These are phyloP conservation scores for Mandrillus leucophaeus DNA, from an alignment of 2,113 vertebrate genomes.

Conservation along the genomic window DNA sequence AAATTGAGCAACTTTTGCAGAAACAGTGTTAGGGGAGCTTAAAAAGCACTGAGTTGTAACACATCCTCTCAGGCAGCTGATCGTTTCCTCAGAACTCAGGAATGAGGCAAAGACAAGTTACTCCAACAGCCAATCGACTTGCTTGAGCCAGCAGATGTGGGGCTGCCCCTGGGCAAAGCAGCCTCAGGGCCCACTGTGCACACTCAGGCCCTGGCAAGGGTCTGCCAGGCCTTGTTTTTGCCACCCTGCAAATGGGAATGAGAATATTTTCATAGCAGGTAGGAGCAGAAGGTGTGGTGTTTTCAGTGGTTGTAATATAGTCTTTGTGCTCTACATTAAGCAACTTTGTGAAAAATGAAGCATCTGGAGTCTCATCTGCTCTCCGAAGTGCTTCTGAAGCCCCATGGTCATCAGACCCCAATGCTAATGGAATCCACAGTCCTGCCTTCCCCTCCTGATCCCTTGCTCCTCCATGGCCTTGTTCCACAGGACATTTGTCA, in stretches of 20 bases:
- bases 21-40: not conserved
- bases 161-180: not conserved
- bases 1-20: conserved; percentile 26
- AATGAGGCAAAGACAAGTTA: not conserved
- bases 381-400: not conserved
- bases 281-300: not conserved
- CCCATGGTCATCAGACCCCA: not conserved
- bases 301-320: not conserved
- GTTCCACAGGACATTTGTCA: not conserved
- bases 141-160: not conserved
- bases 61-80: conserved; percentile 5
- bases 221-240: not conserved
- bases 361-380: not conserved
- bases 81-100: not conserved
- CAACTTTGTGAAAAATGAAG: not conserved
- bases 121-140: not conserved
- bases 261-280: not conserved
- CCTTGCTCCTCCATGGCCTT: not conserved
- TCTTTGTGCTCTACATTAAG: not conserved
- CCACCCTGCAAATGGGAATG: not conserved
- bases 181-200: not conserved
- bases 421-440: not conserved
- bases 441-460: rapidly evolving
- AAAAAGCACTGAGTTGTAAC: conserved; percentile 3
- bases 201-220: not conserved